Evolutionary conservation across 2,888 invertebrate species (phyloP).

Genomic region (Drosophila lutescens): DNA sequence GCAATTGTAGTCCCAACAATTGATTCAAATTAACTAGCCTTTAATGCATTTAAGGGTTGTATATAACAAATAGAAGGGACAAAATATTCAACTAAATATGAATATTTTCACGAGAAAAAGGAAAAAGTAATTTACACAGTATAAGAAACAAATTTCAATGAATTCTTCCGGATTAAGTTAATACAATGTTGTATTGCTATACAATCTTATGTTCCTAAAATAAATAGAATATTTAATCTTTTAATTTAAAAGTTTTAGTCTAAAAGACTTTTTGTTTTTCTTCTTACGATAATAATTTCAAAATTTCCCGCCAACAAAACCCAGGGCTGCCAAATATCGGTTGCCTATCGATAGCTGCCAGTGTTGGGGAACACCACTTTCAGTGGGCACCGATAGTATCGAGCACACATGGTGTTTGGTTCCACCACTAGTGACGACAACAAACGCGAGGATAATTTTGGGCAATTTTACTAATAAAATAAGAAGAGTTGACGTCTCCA

Average conservation of each 20-base stretch:
- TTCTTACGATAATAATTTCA: neutral
- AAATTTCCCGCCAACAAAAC: neutral
- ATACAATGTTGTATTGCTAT: too few species aligned
- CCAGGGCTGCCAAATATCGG: neutral
- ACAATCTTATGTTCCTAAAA: too few species aligned
- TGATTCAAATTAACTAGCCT: slow-evolving; percentile 14
- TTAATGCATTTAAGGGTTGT: neutral
- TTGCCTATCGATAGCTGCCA: neutral
- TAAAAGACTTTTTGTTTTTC: neutral
- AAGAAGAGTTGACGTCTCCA: neutral
- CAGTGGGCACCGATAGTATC: neutral
- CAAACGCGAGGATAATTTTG: neutral
- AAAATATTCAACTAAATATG: too few species aligned
- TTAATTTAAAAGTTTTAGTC: too few species aligned
- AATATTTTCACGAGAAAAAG: too few species aligned
- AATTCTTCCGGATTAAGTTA: too few species aligned
- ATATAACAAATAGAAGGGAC: neutral
- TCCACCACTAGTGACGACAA: neutral
- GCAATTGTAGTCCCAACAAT: slow-evolving; percentile 53
- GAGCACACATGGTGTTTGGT: neutral
- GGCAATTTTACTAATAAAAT: neutral
- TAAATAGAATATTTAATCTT: too few species aligned
- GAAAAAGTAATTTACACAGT: too few species aligned
- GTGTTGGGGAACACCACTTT: neutral
- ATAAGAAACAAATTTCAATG: too few species aligned